phyloP scores from a whole-genome alignment of 2,797 vertebrate genomes.

The Artibeus lituratus region DNA sequence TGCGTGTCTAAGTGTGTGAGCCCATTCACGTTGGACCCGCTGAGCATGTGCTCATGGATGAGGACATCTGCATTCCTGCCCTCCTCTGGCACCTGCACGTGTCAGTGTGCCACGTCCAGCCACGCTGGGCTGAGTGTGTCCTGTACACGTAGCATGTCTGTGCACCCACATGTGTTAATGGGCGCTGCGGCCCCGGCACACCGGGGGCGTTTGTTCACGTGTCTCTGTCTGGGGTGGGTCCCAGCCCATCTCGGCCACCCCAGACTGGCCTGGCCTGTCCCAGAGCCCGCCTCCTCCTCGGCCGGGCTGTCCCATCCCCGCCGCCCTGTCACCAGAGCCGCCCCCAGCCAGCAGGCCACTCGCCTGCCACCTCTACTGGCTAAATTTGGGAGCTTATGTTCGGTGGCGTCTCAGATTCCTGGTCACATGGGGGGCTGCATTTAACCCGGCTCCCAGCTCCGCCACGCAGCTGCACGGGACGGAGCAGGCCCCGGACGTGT shows the following conservation, averaged over 20 bases:
- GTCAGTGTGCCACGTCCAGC: neutral
- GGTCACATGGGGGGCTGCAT: conserved; percentile 82
- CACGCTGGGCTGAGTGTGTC: neutral
- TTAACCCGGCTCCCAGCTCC: conserved; percentile 72
- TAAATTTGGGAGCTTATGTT: conserved; percentile 88
- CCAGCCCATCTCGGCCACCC: neutral
- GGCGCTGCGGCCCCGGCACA: neutral
- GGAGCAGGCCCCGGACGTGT: neutral
- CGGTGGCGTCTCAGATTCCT: conserved; percentile 79
- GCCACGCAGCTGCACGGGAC: neutral
- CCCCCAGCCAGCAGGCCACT: conserved; percentile 51
- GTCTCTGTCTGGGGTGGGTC: neutral
- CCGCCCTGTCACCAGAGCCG: conserved; percentile 75
- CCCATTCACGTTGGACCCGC: neutral
- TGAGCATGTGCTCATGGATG: neutral
- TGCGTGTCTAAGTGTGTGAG: neutral
- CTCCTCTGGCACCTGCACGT: too few relatives aligned
- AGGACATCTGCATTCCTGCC: neutral
- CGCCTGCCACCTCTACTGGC: conserved; percentile 72
- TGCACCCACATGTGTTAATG: neutral
- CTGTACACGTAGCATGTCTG: neutral
- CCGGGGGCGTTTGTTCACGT: neutral
- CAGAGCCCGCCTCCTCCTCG: neutral
- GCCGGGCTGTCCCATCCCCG: neutral
- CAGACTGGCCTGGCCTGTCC: neutral